Base-by-base conservation (phyloP, 2,888 invertebrate species). In the Nomada flava region DNA sequence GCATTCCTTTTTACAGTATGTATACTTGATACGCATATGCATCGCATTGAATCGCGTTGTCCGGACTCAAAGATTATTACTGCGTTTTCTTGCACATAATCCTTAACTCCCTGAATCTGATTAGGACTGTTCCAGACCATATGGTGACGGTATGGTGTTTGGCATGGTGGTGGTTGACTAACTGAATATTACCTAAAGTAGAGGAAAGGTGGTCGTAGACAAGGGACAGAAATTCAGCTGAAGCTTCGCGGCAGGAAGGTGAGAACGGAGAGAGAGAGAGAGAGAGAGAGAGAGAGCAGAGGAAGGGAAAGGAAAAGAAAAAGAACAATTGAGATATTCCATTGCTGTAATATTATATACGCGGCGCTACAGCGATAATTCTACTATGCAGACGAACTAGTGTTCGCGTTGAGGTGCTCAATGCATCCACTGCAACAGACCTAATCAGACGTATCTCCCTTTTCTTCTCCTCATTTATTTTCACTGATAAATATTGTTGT, bases 101-200 rank as follows among this genome's bases (percentile, higher is more conserved):
- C 89, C 93, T 88, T 85, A 83, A 91, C 84, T 90, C 91, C 88
- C 89, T 90, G 88, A 92, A 92, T 93, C 94, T 94, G 94, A 94
- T 94, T 94, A 93, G 94, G 94, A 93, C 93, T 94, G 94, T 94
- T 94, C 94, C 94, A 94, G 94, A 93, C 92, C 74, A 69, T 65
- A 84, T 85, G 89, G 88, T 88, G 88, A 87, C 73, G 83, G 85
- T 85, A 89, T 87, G n/a, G 26, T 59, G 26, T 47, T 47, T 63
- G 57, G 23, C 36, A 42, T 2, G 52, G 74, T 77, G 73, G 13
- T 55, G 59, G 59, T 63, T 36, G 7, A 62, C 23, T 55, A 47
- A 47, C 47, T 47, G 15, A 47, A 47, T 15, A 5, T 70, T 60
- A 15, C 15, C 15, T 36, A 0, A 52, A 62, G 20, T 18, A 20